phyloP scores from a whole-genome alignment of 2,888 invertebrate genomes.

The Callosobruchus maculatus region DNA sequence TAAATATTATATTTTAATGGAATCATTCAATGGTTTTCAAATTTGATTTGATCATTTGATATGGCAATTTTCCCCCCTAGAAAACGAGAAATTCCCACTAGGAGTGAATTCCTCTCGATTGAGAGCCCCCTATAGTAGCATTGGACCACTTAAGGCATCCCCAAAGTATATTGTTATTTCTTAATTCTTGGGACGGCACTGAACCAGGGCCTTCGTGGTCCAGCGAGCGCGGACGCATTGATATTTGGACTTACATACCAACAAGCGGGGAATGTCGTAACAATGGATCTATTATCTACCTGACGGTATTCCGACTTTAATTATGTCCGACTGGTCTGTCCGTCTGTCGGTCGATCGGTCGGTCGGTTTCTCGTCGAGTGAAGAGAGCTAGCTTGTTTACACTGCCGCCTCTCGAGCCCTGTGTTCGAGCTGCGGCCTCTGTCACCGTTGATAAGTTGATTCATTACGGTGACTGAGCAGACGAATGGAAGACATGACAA shows the following conservation, averaged over 20 bases:
- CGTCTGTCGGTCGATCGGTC: not conserved
- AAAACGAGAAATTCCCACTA: no score
- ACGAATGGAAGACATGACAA: not conserved
- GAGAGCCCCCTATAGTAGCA: no score
- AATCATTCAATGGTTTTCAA: no score
- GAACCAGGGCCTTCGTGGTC: not conserved
- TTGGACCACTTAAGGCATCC: no score
- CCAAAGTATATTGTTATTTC: not conserved
- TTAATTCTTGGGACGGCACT: not conserved
- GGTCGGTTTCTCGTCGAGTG: not conserved
- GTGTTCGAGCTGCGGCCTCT: conserved; percentile 14
- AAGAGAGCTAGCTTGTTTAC: conserved; percentile 33
- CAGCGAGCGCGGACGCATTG: conserved; percentile 15
- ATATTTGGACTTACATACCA: conserved; percentile 37
- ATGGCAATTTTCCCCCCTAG: no score
- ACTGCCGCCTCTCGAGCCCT: conserved; percentile 15
- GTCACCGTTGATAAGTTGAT: conserved; percentile 36
- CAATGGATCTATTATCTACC: conserved; percentile 48
- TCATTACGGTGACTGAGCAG: conserved; percentile 21
- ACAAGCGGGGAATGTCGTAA: conserved; percentile 44
- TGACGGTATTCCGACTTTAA: conserved; percentile 44
- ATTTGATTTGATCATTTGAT: no score
- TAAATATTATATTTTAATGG: no score
- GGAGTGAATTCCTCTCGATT: no score
- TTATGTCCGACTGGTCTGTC: conserved; percentile 30